These are phyloP conservation scores for Nephila pilipes DNA, from an alignment of 1,140 invertebrate genomes.

Conservation along the genomic window DNA sequence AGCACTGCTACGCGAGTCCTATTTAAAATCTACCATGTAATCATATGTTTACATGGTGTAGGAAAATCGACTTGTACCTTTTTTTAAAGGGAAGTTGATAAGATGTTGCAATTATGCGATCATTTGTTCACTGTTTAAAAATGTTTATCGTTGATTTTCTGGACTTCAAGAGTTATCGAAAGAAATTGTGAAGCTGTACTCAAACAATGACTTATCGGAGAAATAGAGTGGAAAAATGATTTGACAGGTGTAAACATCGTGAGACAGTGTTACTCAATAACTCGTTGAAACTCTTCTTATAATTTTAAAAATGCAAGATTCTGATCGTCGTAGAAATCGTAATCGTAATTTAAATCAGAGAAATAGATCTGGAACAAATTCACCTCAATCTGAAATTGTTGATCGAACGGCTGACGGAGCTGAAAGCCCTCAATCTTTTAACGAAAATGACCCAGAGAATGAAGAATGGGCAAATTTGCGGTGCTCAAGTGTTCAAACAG, in stretches of 20 bases:
- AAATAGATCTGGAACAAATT: neutral
- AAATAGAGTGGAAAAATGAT: neutral
- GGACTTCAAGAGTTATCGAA: slow-evolving; percentile 60
- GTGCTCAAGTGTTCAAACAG: slow-evolving; percentile 92
- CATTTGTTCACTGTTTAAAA: neutral
- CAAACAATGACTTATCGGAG: neutral
- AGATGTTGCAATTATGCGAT: neutral
- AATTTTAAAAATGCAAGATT: slow-evolving; percentile 48
- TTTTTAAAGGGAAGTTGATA: neutral
- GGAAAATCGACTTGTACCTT: neutral
- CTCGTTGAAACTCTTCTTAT: slow-evolving; percentile 31
- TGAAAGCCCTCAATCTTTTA: slow-evolving; percentile 80
- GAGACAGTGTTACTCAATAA: slow-evolving; percentile 53
- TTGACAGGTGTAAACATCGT: slow-evolving; percentile 39
- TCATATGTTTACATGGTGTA: neutral
- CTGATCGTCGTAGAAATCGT: slow-evolving; percentile 33
- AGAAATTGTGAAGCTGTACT: slow-evolving; percentile 1
- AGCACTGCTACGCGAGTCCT: neutral
- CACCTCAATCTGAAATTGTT: slow-evolving; percentile 38
- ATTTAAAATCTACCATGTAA: neutral
- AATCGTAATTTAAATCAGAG: slow-evolving; percentile 40
- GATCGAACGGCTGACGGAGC: slow-evolving; percentile 75
- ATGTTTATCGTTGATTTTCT: slow-evolving; percentile 9
- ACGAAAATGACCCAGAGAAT: slow-evolving; percentile 87
- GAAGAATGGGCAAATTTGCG: slow-evolving; percentile 87